These are phyloP conservation scores for Catalaphyllia jardinei DNA, from an alignment of 64 coral and sea anemone species.

Conservation along the genomic window DNA sequence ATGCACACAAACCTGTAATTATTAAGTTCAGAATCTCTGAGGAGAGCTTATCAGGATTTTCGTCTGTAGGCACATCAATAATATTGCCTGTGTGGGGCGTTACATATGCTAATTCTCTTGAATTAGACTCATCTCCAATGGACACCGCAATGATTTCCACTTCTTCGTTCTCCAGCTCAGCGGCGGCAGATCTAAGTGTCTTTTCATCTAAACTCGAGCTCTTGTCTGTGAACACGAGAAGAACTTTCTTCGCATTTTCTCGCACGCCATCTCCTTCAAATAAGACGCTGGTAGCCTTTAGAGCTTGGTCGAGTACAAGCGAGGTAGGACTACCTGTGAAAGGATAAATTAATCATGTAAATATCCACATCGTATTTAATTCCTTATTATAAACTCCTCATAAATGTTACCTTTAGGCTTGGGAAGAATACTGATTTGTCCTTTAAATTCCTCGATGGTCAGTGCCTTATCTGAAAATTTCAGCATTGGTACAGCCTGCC, in stretches of 20 bases:
- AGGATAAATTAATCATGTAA: background rate
- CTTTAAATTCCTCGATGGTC: background rate
- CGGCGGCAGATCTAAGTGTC: conserved; percentile 19
- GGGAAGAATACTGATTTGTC: background rate
- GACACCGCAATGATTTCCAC: conserved; percentile 70
- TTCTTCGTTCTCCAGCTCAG: conserved; percentile 40
- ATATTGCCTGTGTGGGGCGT: conserved; percentile 76
- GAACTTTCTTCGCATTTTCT: conserved; percentile 69
- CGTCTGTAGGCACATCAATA: conserved; percentile 32
- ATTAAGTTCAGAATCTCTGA: conserved; percentile 3
- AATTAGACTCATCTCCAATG: conserved; percentile 41
- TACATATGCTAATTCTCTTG: conserved; percentile 46
- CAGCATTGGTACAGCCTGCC: background rate
- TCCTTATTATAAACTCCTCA: background rate
- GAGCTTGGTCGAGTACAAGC: conserved; percentile 55
- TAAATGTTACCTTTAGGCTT: conserved; percentile 21
- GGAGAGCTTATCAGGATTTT: conserved; percentile 43
- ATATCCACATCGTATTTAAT: background rate
- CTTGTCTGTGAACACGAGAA: conserved; percentile 69
- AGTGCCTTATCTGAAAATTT: background rate
- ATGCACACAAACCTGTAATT: conserved; percentile 3
- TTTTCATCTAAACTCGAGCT: conserved; percentile 48
- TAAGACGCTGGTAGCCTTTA: conserved; percentile 38
- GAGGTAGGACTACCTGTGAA: background rate
- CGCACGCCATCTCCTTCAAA: conserved; percentile 58